Evolutionary conservation across 2,797 vertebrate genomes (phyloP).

Genomic region (Macropodus opercularis): DNA sequence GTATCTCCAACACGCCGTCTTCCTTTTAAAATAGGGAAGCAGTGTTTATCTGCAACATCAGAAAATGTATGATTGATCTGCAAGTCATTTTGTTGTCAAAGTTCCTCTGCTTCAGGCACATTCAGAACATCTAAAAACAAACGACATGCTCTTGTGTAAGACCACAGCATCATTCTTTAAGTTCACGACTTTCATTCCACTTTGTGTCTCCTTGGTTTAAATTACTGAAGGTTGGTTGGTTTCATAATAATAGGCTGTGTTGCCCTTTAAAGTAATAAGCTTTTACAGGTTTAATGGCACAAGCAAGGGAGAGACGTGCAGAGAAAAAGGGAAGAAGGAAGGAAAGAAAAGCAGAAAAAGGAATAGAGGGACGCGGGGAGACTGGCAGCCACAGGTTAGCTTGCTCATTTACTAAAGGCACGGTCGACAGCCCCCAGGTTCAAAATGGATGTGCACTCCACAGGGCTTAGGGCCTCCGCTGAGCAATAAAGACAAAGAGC

Average conservation of each 20-base stretch:
- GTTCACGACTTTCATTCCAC: constrained; percentile 1
- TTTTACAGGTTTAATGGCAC: constrained; percentile 18
- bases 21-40: constrained; percentile 30
- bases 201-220: constrained; percentile 5
- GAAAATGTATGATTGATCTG: constrained; percentile 26
- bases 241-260: constrained; percentile 14
- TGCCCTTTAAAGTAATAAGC: constrained; percentile 22
- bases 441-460: constrained; percentile 49
- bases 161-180: constrained; percentile 14
- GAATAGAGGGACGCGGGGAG: constrained; percentile 38
- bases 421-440: constrained; percentile 48
- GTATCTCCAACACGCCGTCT: constrained; percentile 34
- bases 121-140: constrained; percentile 7
- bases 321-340: constrained; percentile 21
- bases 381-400: constrained; percentile 49
- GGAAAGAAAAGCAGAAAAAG: constrained; percentile 23
- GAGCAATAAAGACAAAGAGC: constrained; percentile 38
- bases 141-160: constrained; percentile 5
- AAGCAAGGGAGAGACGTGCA: constrained; percentile 6
- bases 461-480: constrained; percentile 42
- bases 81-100: constrained; percentile 21
- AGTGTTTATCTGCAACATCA: constrained; percentile 13
- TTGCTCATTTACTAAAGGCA: constrained; percentile 60
- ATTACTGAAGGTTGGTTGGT: constrained; percentile 5
- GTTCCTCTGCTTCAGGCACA: not conserved